These are phyloP conservation scores for Xerus inauris DNA, from an alignment of 2,113 vertebrate species.

Conservation along the genomic window DNA sequence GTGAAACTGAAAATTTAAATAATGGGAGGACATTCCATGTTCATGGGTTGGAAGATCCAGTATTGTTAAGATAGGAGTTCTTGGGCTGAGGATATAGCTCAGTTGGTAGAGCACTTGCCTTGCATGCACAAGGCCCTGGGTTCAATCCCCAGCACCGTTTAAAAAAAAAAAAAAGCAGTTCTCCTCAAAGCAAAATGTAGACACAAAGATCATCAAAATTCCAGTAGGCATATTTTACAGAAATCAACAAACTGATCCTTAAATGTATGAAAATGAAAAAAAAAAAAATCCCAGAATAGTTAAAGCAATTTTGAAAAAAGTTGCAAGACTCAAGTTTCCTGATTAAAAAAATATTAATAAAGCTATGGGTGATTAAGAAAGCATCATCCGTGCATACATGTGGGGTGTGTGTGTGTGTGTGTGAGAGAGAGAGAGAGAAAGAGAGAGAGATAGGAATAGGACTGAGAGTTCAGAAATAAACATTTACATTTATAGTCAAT, in stretches of 20 bases:
- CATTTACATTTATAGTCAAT: neutral
- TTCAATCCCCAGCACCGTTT: too few relatives aligned
- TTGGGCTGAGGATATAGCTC: too few relatives aligned
- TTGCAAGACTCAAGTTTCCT: neutral
- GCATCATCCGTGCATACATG: too few relatives aligned
- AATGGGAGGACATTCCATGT: neutral
- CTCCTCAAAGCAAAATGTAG: neutral
- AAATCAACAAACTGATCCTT: neutral
- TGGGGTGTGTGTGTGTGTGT: neutral
- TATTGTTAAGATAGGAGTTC: neutral
- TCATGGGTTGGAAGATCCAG: neutral
- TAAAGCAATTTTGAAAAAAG: too few relatives aligned
- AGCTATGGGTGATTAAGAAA: too few relatives aligned
- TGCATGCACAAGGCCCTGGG: too few relatives aligned
- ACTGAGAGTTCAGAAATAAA: neutral
- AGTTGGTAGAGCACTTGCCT: too few relatives aligned
- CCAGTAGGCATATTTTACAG: neutral
- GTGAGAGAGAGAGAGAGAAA: too few relatives aligned
- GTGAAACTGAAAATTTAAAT: neutral
- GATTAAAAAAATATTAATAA: neutral
- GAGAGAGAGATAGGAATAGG: neutral
- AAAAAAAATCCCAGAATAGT: neutral
- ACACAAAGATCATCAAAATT: neutral
- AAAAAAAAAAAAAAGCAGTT: too few relatives aligned
- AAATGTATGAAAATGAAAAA: neutral